phyloP scores from a whole-genome alignment of 2,113 vertebrate species.

The Otus sunia region DNA sequence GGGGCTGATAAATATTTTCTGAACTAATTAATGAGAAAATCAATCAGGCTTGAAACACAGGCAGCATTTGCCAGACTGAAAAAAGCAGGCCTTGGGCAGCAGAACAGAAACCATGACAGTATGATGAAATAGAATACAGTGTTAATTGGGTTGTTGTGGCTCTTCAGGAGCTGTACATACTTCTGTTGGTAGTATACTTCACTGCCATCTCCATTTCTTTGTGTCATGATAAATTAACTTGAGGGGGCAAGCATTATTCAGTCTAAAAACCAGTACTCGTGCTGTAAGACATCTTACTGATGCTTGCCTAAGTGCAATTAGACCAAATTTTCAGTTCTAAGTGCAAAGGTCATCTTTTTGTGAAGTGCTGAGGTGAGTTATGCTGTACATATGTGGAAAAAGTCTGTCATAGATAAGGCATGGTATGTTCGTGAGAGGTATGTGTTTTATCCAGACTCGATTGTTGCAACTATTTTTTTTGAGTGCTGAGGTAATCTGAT shows the following conservation, averaged over 20 bases:
- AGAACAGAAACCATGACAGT: neutral
- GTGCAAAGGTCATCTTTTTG: neutral
- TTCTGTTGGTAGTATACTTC: neutral
- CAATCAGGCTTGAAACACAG: neutral
- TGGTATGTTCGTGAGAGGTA: neutral
- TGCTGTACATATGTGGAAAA: accelerated
- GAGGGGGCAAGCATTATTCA: neutral
- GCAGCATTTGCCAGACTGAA: neutral
- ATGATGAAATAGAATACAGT: neutral
- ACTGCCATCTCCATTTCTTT: neutral
- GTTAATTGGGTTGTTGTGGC: neutral
- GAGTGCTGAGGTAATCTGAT: neutral
- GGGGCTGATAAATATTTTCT: neutral
- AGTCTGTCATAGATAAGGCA: neutral
- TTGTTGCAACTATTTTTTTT: neutral
- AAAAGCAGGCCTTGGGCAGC: neutral
- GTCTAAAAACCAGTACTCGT: neutral
- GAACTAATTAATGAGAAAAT: neutral
- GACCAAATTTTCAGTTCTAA: neutral
- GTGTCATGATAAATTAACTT: neutral
- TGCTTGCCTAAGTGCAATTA: neutral
- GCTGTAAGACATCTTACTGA: neutral
- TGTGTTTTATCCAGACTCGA: accelerated
- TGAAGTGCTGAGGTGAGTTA: neutral
- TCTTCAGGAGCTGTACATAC: neutral